phyloP scores from a whole-genome alignment of 2,113 vertebrate genomes.

The Donacobius atricapilla region DNA sequence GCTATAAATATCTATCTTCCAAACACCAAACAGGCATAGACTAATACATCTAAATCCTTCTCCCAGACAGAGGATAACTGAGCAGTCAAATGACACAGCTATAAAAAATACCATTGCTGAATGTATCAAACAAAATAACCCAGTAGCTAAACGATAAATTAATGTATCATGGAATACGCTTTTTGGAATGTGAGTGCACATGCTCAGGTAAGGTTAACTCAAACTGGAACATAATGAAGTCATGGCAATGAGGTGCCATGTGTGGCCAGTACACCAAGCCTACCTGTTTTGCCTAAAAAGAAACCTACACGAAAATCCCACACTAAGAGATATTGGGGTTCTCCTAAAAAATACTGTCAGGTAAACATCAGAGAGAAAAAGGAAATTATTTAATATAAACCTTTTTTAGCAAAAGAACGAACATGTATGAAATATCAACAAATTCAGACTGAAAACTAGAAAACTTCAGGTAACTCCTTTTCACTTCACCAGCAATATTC shows the following conservation, averaged over 20 bases:
- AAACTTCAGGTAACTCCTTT: neutral
- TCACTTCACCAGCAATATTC: neutral
- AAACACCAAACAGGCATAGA: neutral
- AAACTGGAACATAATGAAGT: neutral
- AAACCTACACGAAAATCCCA: neutral
- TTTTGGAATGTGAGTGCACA: neutral
- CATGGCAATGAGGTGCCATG: neutral
- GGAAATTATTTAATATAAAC: neutral
- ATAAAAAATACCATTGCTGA: neutral
- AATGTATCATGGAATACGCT: neutral
- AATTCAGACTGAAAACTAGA: neutral
- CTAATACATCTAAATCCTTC: neutral
- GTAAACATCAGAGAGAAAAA: neutral
- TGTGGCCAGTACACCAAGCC: neutral
- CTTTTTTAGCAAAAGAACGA: neutral
- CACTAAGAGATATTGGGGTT: neutral
- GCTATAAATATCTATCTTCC: neutral
- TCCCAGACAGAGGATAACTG: neutral
- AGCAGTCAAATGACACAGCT: neutral
- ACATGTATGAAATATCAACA: neutral
- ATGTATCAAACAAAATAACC: neutral
- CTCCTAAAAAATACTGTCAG: neutral
- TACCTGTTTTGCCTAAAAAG: neutral
- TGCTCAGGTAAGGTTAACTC: neutral
- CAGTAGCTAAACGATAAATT: neutral